phyloP scores from a whole-genome alignment of 2,113 vertebrate species.

The Daphoenositta chrysoptera region DNA sequence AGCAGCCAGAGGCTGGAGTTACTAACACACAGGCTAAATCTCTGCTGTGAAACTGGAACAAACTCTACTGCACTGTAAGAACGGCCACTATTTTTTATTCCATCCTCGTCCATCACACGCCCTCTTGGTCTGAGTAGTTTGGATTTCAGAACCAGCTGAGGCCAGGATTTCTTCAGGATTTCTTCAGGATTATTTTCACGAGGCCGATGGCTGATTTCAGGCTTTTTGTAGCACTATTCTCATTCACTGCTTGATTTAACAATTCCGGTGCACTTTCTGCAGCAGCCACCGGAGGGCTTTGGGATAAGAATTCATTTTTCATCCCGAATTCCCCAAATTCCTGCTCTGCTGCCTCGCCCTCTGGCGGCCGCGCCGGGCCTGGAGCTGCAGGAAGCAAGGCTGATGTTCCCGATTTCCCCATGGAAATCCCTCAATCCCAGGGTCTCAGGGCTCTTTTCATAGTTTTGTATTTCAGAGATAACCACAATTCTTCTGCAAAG shows the following conservation, averaged over 20 bases:
- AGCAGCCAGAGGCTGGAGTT: background rate
- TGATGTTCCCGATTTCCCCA: rapidly evolving
- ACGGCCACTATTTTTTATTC: background rate
- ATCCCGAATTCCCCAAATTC: background rate
- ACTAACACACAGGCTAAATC: rapidly evolving
- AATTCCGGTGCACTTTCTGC: background rate
- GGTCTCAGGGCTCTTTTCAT: background rate
- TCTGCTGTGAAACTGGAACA: background rate
- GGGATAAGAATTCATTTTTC: background rate
- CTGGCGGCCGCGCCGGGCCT: background rate
- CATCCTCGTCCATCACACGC: background rate
- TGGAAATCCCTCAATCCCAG: background rate
- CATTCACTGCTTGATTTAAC: background rate
- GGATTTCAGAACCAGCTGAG: slow-evolving; percentile 6
- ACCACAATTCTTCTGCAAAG: background rate
- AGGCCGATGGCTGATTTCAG: background rate
- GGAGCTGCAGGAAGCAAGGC: background rate
- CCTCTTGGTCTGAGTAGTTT: background rate
- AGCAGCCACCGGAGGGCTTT: background rate
- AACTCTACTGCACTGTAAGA: background rate
- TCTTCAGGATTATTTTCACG: background rate
- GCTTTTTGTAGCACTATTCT: background rate
- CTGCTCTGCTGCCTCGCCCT: background rate
- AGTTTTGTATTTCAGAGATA: background rate
- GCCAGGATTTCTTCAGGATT: background rate